phyloP scores from a whole-genome alignment of 2,888 invertebrate genomes.

The Zaprionus lineosus region DNA sequence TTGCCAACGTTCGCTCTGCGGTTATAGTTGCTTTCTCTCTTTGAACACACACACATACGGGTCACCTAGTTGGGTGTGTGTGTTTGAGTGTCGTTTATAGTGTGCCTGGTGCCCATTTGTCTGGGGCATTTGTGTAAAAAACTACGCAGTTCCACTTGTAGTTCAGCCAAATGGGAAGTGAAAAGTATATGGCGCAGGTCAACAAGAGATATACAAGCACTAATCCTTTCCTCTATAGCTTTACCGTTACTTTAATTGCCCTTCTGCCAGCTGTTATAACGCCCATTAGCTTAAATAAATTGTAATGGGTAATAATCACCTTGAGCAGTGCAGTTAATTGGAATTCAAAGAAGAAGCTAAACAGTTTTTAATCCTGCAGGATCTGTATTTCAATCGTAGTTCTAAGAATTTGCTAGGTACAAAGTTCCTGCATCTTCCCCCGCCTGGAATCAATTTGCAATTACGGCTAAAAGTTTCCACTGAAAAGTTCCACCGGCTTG shows the following conservation, averaged over 20 bases:
- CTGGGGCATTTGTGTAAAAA: constrained; percentile 46
- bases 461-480: too few relatives aligned
- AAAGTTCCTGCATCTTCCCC: too few relatives aligned
- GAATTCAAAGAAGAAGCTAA: too few relatives aligned
- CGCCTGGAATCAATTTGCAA: too few relatives aligned
- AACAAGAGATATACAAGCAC: constrained; percentile 5
- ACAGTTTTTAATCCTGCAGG: too few relatives aligned
- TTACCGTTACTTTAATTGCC: neutral
- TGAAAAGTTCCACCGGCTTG: too few relatives aligned
- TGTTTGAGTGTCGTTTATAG: constrained; percentile 19
- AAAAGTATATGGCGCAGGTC: constrained; percentile 10
- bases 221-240: neutral
- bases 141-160: constrained; percentile 52
- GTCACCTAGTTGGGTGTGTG: constrained; percentile 26
- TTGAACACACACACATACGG: constrained; percentile 21
- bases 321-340: too few relatives aligned
- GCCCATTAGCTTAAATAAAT: too few relatives aligned
- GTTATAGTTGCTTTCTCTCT: constrained; percentile 1
- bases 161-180: constrained; percentile 1
- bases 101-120: constrained; percentile 63
- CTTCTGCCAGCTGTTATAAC: too few relatives aligned
- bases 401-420: too few relatives aligned
- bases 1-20: constrained; percentile 41
- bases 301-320: too few relatives aligned
- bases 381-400: too few relatives aligned